Evolutionary conservation across 2,113 vertebrate species (phyloP).

Genomic region (Peromyscus californicus): DNA sequence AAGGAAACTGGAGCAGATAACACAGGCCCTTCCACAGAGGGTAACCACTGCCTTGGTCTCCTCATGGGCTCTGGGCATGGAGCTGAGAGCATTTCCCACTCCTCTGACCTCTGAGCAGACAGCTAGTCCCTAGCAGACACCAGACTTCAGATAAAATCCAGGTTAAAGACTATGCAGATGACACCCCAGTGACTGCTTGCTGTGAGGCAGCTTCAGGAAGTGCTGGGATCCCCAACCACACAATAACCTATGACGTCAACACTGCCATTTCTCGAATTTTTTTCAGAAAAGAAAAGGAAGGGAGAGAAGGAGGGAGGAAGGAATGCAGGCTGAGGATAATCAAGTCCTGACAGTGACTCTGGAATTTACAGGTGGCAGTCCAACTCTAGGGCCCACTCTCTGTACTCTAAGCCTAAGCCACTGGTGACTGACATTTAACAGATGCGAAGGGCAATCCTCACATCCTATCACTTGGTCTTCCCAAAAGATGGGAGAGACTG

Average conservation of each 20-base stretch:
- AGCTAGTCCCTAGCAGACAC: not conserved
- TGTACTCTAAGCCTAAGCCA: not conserved
- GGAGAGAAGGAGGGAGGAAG: not conserved
- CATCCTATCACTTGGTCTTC: not conserved
- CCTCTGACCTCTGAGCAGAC: not conserved
- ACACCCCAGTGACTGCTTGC: fast-evolving
- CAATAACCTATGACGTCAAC: not conserved
- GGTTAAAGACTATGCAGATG: not conserved
- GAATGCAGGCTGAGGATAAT: not conserved
- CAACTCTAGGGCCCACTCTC: not conserved
- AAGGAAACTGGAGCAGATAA: not conserved
- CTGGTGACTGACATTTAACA: not conserved
- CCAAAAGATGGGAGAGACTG: not conserved
- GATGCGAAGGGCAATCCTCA: not conserved
- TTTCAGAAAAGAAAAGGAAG: not conserved
- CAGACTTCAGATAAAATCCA: not conserved
- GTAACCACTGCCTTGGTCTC: not conserved
- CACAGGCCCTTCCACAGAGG: not conserved
- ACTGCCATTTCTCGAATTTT: not conserved
- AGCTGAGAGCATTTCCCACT: not conserved
- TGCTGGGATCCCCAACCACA: not conserved
- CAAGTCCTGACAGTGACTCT: not conserved
- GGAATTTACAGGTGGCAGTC: not conserved
- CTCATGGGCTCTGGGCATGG: no score
- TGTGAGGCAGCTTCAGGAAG: not conserved